These are phyloP conservation scores for Hyphantria cunea DNA, from an alignment of 1,140 invertebrate species.

Conservation along the genomic window DNA sequence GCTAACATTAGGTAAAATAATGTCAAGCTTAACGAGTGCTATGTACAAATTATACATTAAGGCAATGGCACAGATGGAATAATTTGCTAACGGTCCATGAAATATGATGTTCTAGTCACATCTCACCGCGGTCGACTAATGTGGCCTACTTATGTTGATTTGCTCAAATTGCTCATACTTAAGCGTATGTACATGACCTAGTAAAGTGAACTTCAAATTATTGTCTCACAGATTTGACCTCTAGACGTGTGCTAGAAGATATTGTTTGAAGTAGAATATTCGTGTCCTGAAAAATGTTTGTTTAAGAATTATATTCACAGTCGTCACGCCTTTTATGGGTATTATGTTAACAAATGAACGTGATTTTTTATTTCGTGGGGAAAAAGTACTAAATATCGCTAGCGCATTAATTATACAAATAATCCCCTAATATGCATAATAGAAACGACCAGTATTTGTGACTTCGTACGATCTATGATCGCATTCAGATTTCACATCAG, in stretches of 20 bases:
- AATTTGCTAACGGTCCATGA: constrained; percentile 44
- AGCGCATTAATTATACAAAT: too few relatives aligned
- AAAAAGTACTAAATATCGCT: too few relatives aligned
- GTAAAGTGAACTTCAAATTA: constrained; percentile 49
- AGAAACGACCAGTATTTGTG: too few relatives aligned
- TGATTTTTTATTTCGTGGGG: too few relatives aligned
- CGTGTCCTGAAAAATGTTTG: background rate
- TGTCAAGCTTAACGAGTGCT: background rate
- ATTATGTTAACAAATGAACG: too few relatives aligned
- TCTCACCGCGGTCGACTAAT: constrained; percentile 56
- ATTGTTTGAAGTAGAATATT: constrained; percentile 8
- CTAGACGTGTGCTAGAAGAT: constrained; percentile 11
- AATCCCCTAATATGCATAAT: too few relatives aligned
- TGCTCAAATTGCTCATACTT: constrained; percentile 70
- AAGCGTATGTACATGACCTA: constrained; percentile 60
- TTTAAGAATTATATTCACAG: background rate
- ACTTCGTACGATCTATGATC: too few relatives aligned
- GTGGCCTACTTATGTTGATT: constrained; percentile 71
- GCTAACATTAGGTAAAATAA: constrained; percentile 6
- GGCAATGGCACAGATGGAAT: constrained; percentile 29
- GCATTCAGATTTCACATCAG: too few relatives aligned
- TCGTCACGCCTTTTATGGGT: background rate
- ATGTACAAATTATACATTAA: constrained; percentile 24
- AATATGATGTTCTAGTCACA: constrained; percentile 31
- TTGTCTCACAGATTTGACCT: constrained; percentile 27